Conservation (phyloP, 2,113 vertebrate species). For the Antennarius striatus region DNA sequence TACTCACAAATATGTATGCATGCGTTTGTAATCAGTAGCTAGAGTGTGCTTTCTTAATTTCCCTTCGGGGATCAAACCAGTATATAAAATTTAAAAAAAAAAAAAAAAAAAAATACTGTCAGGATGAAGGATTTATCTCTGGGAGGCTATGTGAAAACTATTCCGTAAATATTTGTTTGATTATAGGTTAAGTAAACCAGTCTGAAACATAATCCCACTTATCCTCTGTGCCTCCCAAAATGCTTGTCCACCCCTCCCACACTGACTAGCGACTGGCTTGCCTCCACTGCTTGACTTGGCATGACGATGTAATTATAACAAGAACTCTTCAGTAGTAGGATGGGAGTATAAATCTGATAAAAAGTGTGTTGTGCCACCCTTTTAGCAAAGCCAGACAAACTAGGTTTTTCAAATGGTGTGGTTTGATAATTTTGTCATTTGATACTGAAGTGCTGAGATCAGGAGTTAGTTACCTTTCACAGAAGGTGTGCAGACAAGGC, state of each 20-base stretch:
- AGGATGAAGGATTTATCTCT: constrained; percentile 29
- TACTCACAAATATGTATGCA: too few species aligned
- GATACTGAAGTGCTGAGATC: neutral
- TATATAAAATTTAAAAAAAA: too few species aligned
- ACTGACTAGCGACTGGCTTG: constrained; percentile 10
- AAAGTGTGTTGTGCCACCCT: neutral
- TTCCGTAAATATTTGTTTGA: constrained; percentile 28
- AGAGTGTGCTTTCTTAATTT: too few species aligned
- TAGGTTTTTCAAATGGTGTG: constrained; percentile 1
- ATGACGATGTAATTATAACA: neutral
- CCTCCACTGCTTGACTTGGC: too few species aligned
- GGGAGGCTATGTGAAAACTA: constrained; percentile 15
- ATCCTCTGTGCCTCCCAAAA: constrained; percentile 7
- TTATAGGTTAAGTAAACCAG: constrained; percentile 19
- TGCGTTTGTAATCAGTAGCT: too few species aligned
- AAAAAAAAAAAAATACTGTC: too few species aligned
- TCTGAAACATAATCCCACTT: constrained; percentile 29
- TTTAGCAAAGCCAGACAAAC: neutral
- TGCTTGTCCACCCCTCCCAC: neutral
- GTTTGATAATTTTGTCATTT: neutral
- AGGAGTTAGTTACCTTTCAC: constrained; percentile 84
- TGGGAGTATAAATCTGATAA: neutral
- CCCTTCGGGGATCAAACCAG: too few species aligned
- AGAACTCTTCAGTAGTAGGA: constrained; percentile 29
- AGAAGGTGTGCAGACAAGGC: constrained; percentile 96